A percentile compares a stretch with the other conserved stretches of the same genome.
Conservation (phyloP, 2,797 vertebrate genomes). For the Harpagifer antarcticus region DNA sequence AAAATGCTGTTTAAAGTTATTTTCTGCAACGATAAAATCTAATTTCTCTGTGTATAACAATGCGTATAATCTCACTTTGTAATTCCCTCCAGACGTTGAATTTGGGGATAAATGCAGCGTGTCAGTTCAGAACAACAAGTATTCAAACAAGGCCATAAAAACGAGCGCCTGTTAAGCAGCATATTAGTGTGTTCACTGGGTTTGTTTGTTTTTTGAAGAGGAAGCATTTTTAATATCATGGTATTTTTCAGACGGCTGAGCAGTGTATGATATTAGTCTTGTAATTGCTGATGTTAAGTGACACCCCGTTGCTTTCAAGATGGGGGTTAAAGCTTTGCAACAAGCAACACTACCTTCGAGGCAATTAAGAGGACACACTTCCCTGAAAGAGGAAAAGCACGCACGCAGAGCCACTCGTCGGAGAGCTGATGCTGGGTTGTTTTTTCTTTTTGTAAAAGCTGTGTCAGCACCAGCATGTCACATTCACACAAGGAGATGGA, state of each 20-base stretch:
- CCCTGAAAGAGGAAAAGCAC: slow-evolving; percentile 38
- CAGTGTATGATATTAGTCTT: slow-evolving; percentile 65
- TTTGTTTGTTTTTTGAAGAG: slow-evolving; percentile 54
- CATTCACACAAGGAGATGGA: not conserved
- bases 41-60: slow-evolving; percentile 43
- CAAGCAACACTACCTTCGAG: slow-evolving; percentile 47
- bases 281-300: slow-evolving; percentile 71
- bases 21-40: slow-evolving; percentile 35
- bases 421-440: slow-evolving; percentile 34
- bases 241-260: slow-evolving; percentile 72
- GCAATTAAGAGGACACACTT: slow-evolving; percentile 64
- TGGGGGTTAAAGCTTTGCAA: slow-evolving; percentile 60
- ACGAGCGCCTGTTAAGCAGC: slow-evolving; percentile 16
- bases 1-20: slow-evolving; percentile 44
- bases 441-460: not conserved
- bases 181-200: slow-evolving; percentile 34
- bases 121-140: slow-evolving; percentile 28
- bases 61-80: slow-evolving; percentile 41
- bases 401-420: slow-evolving; percentile 13
- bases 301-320: slow-evolving; percentile 71
- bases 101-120: slow-evolving; percentile 29
- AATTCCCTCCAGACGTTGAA: slow-evolving; percentile 41
- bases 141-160: slow-evolving; percentile 45
- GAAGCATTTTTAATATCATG: slow-evolving; percentile 36
- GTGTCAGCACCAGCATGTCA: slow-evolving; percentile 6